Percentiles rank a stretch among this genome's conserved stretches.
Evolutionary conservation across 92 coral and sea anemone species (phyloP).

Genomic region (Zoanthus solanderi): DNA sequence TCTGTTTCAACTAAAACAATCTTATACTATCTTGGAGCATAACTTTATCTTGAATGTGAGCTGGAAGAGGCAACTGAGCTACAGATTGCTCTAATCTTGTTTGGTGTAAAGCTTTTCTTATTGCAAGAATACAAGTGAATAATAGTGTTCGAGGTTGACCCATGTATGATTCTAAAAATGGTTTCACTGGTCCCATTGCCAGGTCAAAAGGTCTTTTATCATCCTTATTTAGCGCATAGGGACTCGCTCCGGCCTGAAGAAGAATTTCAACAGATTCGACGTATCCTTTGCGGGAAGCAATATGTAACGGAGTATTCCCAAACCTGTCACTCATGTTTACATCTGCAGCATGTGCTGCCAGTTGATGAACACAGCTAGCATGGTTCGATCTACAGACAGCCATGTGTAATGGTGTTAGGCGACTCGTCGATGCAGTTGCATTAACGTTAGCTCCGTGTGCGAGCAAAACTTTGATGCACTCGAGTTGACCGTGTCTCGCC

Average conservation of each 20-base stretch:
- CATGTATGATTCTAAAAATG: conserved; percentile 42
- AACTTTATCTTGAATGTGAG: conserved; percentile 29
- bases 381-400: conserved; percentile 53
- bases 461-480: conserved; percentile 59
- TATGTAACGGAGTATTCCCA: conserved; percentile 68
- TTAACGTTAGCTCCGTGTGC: conserved; percentile 61
- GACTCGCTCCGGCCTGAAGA: conserved; percentile 66
- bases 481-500: conserved; percentile 73
- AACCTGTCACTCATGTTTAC: conserved; percentile 43
- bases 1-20: not conserved
- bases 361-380: conserved; percentile 49
- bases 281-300: conserved; percentile 50
- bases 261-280: conserved; percentile 55
- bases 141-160: conserved; percentile 58
- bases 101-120: conserved; percentile 38
- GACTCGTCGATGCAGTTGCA: conserved; percentile 46
- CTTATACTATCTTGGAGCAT: conserved; percentile 25
- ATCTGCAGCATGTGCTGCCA: conserved; percentile 55
- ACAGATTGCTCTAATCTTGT: not conserved
- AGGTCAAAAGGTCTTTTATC: conserved; percentile 57
- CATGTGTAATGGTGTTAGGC: conserved; percentile 58
- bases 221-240: conserved; percentile 40
- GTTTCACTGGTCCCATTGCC: conserved; percentile 38
- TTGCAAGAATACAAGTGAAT: conserved; percentile 52
- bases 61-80: conserved; percentile 28